Evolutionary conservation across 2,888 invertebrate genomes (phyloP), one percentile per base, ranked within the genome.

Genomic region (Eumacrocentrus americanus): DNA sequence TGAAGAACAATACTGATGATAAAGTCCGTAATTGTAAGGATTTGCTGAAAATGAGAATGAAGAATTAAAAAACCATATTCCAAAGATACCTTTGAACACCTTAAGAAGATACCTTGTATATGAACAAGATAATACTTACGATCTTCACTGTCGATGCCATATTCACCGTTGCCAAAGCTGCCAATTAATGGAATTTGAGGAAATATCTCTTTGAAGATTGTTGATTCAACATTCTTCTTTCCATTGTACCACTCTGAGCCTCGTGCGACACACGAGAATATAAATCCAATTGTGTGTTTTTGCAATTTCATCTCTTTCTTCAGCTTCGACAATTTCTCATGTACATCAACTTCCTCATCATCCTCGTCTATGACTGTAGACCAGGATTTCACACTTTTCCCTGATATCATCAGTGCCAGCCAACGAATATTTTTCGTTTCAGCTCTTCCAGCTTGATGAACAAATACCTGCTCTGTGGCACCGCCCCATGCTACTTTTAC

Each of bases 231-330:
- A 35, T 74, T 55, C 9, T 63, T 55, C 6, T 70, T 69, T 12
- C 18, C 42, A 0, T 34, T 0, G 3, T 67, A 70, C 64, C 69
- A 67, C n/a, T 37, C n/a, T 12, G 58, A 18, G 0, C 74, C 73
- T 2, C 80, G 72, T 22, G 70, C 77, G 14, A 62, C 67, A 54
- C 80, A 80, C 0, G 75, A 72, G 48, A 78, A 77, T 77, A 80
- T 79, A 12, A 78, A 66, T 44, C 72, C 80, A 16, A 75, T 51
- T 2, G 74, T 70, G 59, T 76, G 67, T 64, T 73, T 79, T 44
- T 70, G 71, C 35, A 80, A 64, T 12, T 69, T 40, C 11, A 79
- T 67, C 9, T 64, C 46, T 2, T 69, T 57, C 46, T 66, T 72
- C 3, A 78, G 64, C 14, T 55, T 53, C n/a, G 53, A 60, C 2